A percentile compares a stretch with the other conserved stretches of the same genome.
Evolutionary conservation across 2,797 vertebrate species (phyloP).

Genomic region (Paratrypauchen microcephalus): DNA sequence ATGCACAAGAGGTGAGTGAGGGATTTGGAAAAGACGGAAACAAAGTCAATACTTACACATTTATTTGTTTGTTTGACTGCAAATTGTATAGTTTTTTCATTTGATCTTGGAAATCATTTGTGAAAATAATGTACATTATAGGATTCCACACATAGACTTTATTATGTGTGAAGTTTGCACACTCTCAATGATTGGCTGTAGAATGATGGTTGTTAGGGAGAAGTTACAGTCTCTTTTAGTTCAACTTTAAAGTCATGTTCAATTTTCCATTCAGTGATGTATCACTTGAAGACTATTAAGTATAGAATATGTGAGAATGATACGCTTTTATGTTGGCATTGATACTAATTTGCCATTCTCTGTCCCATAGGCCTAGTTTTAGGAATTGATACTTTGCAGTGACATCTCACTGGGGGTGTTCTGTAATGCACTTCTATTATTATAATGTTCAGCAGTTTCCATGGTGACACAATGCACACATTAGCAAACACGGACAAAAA

Average conservation of each 20-base stretch:
- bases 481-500: too few relatives aligned
- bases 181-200: background rate
- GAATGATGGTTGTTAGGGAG: background rate
- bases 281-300: background rate
- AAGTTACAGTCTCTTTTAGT: background rate
- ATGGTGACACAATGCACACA: too few relatives aligned
- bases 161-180: background rate
- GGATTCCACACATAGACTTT: too few relatives aligned
- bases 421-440: too few relatives aligned
- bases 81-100: background rate
- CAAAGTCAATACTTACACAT: background rate
- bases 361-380: too few relatives aligned
- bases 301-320: background rate
- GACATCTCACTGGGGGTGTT: too few relatives aligned
- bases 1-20: constrained; percentile 30
- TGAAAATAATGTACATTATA: background rate
- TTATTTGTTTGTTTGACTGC: constrained; percentile 21
- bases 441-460: too few relatives aligned
- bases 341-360: background rate
- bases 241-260: background rate
- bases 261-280: background rate
- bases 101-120: background rate
- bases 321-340: background rate
- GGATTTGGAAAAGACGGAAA: constrained; percentile 15
- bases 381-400: too few relatives aligned